Conservation (phyloP, 2,797 vertebrate genomes). For the Cynodonichthys magdalenae region DNA sequence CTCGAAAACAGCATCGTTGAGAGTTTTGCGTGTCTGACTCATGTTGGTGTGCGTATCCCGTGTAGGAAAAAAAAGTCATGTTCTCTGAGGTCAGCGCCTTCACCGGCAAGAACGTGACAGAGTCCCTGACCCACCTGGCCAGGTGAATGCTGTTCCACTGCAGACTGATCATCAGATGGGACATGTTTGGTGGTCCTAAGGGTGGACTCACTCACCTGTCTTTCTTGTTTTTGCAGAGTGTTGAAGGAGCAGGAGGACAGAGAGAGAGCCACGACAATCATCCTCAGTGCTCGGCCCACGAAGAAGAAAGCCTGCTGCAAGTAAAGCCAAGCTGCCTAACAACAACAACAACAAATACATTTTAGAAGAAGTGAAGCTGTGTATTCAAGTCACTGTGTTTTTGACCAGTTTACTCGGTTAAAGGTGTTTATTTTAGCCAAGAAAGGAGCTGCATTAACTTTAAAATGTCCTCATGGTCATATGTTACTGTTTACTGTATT, state of each 20-base stretch:
- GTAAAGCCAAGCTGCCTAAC: conserved; percentile 46
- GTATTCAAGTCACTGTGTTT: conserved; percentile 4
- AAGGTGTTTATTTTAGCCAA: conserved; percentile 3
- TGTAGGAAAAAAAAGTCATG: conserved; percentile 85
- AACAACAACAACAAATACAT: not conserved
- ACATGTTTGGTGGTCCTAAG: not conserved
- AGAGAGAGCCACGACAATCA: conserved; percentile 82
- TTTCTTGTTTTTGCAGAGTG: conserved; percentile 56
- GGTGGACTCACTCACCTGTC: not conserved
- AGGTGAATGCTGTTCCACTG: conserved; percentile 70
- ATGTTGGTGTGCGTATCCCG: not conserved
- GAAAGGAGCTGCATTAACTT: not conserved
- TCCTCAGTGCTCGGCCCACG: conserved; percentile 69
- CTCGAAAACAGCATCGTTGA: not conserved
- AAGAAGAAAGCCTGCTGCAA: conserved; percentile 90
- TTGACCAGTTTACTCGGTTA: conserved; percentile 3
- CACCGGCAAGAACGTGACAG: conserved; percentile 82
- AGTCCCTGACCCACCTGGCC: conserved; percentile 87
- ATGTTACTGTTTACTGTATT: not conserved
- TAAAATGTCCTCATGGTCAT: not conserved
- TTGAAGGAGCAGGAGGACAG: conserved; percentile 88
- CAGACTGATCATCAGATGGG: not conserved
- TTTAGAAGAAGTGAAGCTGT: not conserved
- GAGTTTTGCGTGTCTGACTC: not conserved
- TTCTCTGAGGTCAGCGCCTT: conserved; percentile 93